Evolutionary conservation across 2,888 invertebrate genomes (phyloP).

Genomic region (Myopa tessellatipennis): DNA sequence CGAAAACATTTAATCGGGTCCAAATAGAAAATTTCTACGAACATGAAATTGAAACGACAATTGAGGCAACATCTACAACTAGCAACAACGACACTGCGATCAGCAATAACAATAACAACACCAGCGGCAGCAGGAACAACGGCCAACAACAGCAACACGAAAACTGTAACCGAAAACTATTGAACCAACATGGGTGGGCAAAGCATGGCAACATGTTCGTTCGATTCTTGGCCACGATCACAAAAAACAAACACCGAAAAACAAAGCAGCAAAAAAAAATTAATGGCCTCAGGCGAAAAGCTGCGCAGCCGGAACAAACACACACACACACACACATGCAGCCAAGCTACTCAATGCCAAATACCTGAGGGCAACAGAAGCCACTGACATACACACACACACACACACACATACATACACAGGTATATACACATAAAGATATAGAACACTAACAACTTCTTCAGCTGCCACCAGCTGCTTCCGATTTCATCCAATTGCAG

Average conservation of each 20-base stretch:
- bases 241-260: not conserved
- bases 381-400: conserved; percentile 24
- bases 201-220: conserved; percentile 32
- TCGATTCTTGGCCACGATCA: conserved; percentile 29
- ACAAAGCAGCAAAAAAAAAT: not conserved
- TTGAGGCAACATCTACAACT: conserved; percentile 43
- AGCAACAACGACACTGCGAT: conserved; percentile 42
- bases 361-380: conserved; percentile 24
- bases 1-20: conserved; percentile 21
- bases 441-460: conserved; percentile 7
- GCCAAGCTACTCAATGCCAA: conserved; percentile 17
- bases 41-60: conserved; percentile 39
- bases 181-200: conserved; percentile 57
- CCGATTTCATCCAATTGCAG: conserved; percentile 31
- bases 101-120: conserved; percentile 49
- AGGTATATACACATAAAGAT: not conserved
- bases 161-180: conserved; percentile 47
- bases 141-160: conserved; percentile 43
- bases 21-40: conserved; percentile 50
- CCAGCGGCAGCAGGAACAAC: conserved; percentile 55
- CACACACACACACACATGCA: conserved; percentile 28
- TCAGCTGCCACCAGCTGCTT: conserved; percentile 23
- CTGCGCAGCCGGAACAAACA: not conserved
- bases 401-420: conserved; percentile 24
- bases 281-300: conserved; percentile 28